Percentiles rank a stretch among this genome's conserved stretches.
Conservation (phyloP, 2,113 vertebrate species). For the Raja brachyura region DNA sequence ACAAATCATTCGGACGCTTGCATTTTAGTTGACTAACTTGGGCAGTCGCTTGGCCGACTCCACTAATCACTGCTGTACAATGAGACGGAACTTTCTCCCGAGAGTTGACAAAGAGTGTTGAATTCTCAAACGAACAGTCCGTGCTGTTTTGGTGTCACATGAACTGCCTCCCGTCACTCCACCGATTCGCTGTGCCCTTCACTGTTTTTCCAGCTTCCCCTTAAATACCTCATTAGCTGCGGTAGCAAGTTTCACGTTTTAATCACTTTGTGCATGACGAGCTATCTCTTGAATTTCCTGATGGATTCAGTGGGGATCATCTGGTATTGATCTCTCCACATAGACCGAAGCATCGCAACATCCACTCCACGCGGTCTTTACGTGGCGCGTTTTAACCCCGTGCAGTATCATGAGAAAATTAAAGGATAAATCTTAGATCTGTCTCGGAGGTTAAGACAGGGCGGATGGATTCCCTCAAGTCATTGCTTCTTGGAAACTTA, state of each 20-base stretch:
- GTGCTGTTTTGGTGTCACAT: neutral
- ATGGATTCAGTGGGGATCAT: neutral
- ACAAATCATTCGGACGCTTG: neutral
- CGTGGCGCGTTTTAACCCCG: neutral
- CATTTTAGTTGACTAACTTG: neutral
- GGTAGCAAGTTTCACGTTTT: neutral
- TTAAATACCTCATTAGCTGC: neutral
- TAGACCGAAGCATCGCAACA: neutral
- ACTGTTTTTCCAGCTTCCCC: neutral
- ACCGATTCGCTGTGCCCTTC: neutral
- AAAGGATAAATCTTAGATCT: neutral
- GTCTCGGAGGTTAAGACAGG: too few species aligned
- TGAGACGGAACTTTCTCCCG: neutral
- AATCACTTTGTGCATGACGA: neutral
- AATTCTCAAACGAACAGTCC: neutral
- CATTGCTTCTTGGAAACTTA: neutral
- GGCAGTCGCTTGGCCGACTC: neutral
- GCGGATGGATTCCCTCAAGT: neutral
- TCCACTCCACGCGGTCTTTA: too few species aligned
- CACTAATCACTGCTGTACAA: neutral
- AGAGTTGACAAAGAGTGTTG: neutral
- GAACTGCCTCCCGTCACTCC: neutral
- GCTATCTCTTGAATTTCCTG: neutral
- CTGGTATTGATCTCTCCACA: neutral
- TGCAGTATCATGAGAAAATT: neutral